Evolutionary conservation across 1,140 invertebrate species (phyloP).

Genomic region (Capitella teleta): DNA sequence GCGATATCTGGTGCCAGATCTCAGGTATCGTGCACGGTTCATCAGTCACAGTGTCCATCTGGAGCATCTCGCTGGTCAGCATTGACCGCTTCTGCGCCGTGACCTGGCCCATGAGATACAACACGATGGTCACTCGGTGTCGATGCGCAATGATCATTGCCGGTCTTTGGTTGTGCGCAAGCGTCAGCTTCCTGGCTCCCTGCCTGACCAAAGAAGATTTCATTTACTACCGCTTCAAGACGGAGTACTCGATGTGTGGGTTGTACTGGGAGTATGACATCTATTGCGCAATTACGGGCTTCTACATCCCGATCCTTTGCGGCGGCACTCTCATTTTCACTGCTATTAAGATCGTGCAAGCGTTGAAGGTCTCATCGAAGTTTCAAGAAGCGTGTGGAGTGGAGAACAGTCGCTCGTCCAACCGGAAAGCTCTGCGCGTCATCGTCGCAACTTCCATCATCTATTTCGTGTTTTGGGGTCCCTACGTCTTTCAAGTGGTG

Average conservation of each 20-base stretch:
- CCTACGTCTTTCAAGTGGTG: conserved; percentile 10
- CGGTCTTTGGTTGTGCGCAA: conserved; percentile 11
- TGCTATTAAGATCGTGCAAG: conserved; percentile 9
- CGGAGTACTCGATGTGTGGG: conserved; percentile 14
- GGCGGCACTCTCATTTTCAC: conserved; percentile 13
- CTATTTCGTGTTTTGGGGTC: conserved; percentile 17
- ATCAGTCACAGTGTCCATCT: conserved; percentile 16
- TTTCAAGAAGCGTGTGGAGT: background rate
- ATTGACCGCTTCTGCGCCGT: conserved; percentile 18
- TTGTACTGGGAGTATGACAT: conserved; percentile 16
- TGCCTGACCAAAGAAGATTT: conserved; percentile 8
- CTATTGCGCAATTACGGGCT: conserved; percentile 15
- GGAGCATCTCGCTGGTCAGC: conserved; percentile 15
- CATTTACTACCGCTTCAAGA: conserved; percentile 13
- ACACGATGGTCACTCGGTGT: conserved; percentile 3
- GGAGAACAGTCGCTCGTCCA: background rate
- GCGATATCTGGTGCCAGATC: conserved; percentile 16
- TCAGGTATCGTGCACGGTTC: conserved; percentile 14
- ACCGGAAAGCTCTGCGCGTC: conserved; percentile 13
- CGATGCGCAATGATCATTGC: conserved; percentile 3
- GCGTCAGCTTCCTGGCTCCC: conserved; percentile 13
- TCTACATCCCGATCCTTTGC: conserved; percentile 13
- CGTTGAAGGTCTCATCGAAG: conserved; percentile 6
- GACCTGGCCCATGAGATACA: conserved; percentile 14
- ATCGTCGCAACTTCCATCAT: conserved; percentile 8